Evolutionary conservation across 2,797 vertebrate species (phyloP).

Genomic region (Ctenopoma kingsleyae): DNA sequence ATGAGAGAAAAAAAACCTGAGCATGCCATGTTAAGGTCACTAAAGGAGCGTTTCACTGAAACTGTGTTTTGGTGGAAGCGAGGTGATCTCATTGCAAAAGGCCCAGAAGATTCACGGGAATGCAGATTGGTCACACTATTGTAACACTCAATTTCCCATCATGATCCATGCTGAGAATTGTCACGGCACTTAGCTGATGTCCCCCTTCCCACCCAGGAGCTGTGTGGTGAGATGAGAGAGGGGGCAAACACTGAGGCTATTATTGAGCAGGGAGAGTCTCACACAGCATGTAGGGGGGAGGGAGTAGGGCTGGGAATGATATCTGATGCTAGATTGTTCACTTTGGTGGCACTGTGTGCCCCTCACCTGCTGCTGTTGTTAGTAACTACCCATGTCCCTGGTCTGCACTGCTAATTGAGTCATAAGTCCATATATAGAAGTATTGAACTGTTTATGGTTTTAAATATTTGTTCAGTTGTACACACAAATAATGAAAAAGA

Average conservation of each 20-base stretch:
- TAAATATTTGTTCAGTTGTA: background rate
- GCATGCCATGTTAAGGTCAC: slow-evolving; percentile 35
- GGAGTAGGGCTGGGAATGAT: slow-evolving; percentile 55
- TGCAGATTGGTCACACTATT: slow-evolving; percentile 80
- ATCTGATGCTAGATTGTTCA: slow-evolving; percentile 60
- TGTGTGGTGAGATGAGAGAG: slow-evolving; percentile 28
- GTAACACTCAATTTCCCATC: slow-evolving; percentile 72
- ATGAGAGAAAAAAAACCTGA: slow-evolving; percentile 12
- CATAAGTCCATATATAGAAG: slow-evolving; percentile 12
- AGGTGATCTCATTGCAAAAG: slow-evolving; percentile 73
- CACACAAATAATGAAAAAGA: slow-evolving; percentile 6
- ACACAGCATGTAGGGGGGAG: slow-evolving; percentile 58
- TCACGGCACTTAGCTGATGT: slow-evolving; percentile 79
- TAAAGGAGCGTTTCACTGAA: slow-evolving; percentile 39
- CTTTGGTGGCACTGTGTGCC: slow-evolving; percentile 32
- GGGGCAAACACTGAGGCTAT: slow-evolving; percentile 71
- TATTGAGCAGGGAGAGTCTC: slow-evolving; percentile 70
- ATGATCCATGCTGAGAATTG: slow-evolving; percentile 77
- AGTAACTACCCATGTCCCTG: slow-evolving; percentile 33
- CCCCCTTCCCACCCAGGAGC: slow-evolving; percentile 40
- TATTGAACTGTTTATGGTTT: background rate
- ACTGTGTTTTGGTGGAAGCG: slow-evolving; percentile 56
- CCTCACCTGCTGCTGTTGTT: slow-evolving; percentile 20
- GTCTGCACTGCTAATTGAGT: slow-evolving; percentile 9
- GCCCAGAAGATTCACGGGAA: slow-evolving; percentile 67